phyloP scores from a whole-genome alignment of 2,888 invertebrate genomes.

The Temnothorax unifasciatus region DNA sequence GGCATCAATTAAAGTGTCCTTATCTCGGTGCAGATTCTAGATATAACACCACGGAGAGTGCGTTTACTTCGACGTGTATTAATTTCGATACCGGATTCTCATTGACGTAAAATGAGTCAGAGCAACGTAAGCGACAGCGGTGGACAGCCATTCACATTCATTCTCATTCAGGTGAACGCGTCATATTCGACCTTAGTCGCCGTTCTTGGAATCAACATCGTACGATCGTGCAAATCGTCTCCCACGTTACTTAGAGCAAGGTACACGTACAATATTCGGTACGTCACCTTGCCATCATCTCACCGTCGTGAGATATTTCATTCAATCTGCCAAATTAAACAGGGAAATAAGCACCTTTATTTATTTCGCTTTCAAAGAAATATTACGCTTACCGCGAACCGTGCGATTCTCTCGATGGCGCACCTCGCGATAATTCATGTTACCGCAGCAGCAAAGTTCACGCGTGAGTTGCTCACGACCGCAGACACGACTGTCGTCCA shows the following conservation, averaged over 20 bases:
- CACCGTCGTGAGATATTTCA: not conserved
- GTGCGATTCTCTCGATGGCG: slow-evolving; percentile 20
- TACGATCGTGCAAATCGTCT: slow-evolving; percentile 31
- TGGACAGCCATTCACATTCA: slow-evolving; percentile 76
- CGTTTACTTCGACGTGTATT: slow-evolving; percentile 67
- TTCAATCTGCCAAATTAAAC: not conserved
- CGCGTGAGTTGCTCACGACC: slow-evolving; percentile 69
- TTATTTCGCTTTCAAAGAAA: slow-evolving; percentile 16
- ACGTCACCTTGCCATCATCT: not conserved
- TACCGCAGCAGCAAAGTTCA: slow-evolving; percentile 64
- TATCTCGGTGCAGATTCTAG: slow-evolving; percentile 19
- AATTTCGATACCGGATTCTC: slow-evolving; percentile 70
- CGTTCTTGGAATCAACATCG: slow-evolving; percentile 66
- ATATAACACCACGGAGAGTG: not conserved
- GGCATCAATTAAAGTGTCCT: slow-evolving; percentile 15
- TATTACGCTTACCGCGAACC: not conserved
- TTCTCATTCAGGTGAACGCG: slow-evolving; percentile 79
- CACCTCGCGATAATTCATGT: slow-evolving; percentile 14
- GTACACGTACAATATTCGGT: slow-evolving; percentile 24
- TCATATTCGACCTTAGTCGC: slow-evolving; percentile 69
- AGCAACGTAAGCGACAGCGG: slow-evolving; percentile 68
- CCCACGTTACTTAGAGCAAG: slow-evolving; percentile 48
- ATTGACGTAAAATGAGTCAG: slow-evolving; percentile 80
- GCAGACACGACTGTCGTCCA: slow-evolving; percentile 68
- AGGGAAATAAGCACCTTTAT: not conserved